phyloP scores from a whole-genome alignment of 2,113 vertebrate genomes.

The Neogobius melanostomus region DNA sequence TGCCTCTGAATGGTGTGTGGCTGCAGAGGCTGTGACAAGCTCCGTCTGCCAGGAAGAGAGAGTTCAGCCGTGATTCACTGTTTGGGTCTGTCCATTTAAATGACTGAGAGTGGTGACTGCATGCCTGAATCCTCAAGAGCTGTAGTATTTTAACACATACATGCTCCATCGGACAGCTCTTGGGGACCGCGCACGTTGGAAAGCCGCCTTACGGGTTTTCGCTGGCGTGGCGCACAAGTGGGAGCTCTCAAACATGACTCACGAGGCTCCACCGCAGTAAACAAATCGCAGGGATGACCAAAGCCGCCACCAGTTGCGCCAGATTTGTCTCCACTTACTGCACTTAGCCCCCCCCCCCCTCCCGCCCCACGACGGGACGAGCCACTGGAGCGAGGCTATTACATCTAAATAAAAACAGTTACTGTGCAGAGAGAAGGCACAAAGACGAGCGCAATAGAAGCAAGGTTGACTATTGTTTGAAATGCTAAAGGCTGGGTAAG shows the following conservation, averaged over 20 bases:
- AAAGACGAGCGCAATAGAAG: not conserved
- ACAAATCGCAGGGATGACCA: constrained; percentile 25
- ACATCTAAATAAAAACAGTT: not conserved
- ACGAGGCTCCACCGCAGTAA: constrained; percentile 27
- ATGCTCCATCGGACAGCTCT: constrained; percentile 22
- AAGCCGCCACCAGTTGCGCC: constrained; percentile 19
- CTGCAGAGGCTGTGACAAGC: not conserved
- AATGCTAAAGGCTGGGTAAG: no score
- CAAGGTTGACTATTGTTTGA: no score
- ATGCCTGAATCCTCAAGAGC: constrained; percentile 3
- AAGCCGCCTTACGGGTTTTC: constrained; percentile 39
- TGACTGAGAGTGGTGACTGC: constrained; percentile 11
- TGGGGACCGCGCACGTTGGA: constrained; percentile 24
- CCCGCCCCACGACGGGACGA: not conserved
- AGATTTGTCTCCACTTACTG: constrained; percentile 6
- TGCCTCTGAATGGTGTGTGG: constrained; percentile 1
- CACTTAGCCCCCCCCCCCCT: constrained; percentile 3
- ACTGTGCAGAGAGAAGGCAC: not conserved
- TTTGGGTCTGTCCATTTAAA: constrained; percentile 36
- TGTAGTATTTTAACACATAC: constrained; percentile 12
- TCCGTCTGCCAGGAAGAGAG: constrained; percentile 28
- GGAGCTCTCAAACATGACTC: constrained; percentile 43
- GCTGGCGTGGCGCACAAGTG: constrained; percentile 38
- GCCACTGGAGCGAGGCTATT: not conserved
- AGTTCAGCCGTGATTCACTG: constrained; percentile 26